Evolutionary conservation across 2,888 invertebrate species (phyloP), one percentile per base, ranked within the genome.

Genomic region (Drosophila mimetica): DNA sequence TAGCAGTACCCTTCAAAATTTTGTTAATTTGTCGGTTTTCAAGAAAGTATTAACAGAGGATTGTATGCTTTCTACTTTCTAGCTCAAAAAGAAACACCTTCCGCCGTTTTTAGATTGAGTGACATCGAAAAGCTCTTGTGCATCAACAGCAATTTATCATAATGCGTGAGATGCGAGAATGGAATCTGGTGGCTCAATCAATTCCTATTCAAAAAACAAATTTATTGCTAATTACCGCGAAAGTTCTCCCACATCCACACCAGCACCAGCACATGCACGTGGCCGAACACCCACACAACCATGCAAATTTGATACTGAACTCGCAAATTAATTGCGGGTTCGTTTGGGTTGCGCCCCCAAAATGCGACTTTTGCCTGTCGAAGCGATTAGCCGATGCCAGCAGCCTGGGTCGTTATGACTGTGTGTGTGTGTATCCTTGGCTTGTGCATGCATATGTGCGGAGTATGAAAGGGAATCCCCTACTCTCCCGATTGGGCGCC

Each of bases 251-350:
- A 46, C 46, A 22, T 37, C 11, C 28, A 32, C 37, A 63, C 59
- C 18, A 8, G 4, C 44, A 20, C 53, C 32, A 36, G 46, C 41
- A 28, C 53, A 39, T n/a, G 22, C 37, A 52, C 34, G 42, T 52
- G 58, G 25, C 41, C 39, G 13, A 14, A 18, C 16, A 39, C 54
- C 18, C 22, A 42, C 52, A 74, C 54, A 52, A 11, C 52, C 67
- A 84, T 85, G 79, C 74, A 89, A 81, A 89, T 89, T 76, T 78
- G 71, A 89, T 81, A 60, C 76, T 69, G 75, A 89, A 76, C 83
- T 82, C 71, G 82, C 65, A 75, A 84, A 88, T 84, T 87, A 88
- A 88, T 89, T 86, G 66, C 71, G 67, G 85, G 81, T 77, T 84
- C 81, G 85, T 71, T 77, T 59, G 61, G 67, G 78, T 75, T 60